These are phyloP conservation scores for Miichthys miiuy DNA, from an alignment of 2,797 vertebrate species.

Conservation along the genomic window DNA sequence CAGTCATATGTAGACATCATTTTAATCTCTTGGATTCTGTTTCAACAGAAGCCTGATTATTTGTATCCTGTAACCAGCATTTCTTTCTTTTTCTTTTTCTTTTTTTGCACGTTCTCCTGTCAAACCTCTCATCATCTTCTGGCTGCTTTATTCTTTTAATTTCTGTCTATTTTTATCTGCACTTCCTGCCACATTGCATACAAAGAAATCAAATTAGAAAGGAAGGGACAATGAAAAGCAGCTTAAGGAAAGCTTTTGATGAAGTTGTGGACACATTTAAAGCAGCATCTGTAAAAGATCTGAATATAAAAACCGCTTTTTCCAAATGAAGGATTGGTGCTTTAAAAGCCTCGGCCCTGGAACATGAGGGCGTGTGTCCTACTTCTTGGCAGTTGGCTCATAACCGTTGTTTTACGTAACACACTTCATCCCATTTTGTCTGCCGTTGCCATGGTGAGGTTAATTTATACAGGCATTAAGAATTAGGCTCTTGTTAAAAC, in stretches of 20 bases:
- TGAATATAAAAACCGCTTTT: constrained; percentile 4
- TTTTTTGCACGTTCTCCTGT: not conserved
- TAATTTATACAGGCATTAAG: constrained; percentile 82
- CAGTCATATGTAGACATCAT: constrained; percentile 25
- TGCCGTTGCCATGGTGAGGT: constrained; percentile 85
- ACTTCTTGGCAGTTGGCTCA: constrained; percentile 75
- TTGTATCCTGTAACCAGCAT: constrained; percentile 16
- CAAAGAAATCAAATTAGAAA: constrained; percentile 30
- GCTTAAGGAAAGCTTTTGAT: constrained; percentile 7
- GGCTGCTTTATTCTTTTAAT: constrained; percentile 27
- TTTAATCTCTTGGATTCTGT: constrained; percentile 11
- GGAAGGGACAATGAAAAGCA: constrained; percentile 4
- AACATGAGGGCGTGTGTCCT: constrained; percentile 72
- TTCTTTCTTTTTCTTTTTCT: constrained; percentile 1
- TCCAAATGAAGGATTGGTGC: constrained; percentile 35
- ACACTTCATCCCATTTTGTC: constrained; percentile 80
- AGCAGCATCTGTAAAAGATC: constrained; percentile 50
- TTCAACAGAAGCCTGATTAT: constrained; percentile 14
- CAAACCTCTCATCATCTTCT: constrained; percentile 28
- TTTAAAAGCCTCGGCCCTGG: constrained; percentile 61
- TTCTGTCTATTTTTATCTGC: constrained; percentile 37
- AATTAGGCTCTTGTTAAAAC: constrained; percentile 77
- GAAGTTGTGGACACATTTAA: constrained; percentile 29
- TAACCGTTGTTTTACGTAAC: constrained; percentile 84
- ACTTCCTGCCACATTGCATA: constrained; percentile 26